Evolutionary conservation across 2,113 vertebrate genomes (phyloP).

Genomic region (Limnothrissa miodon): DNA sequence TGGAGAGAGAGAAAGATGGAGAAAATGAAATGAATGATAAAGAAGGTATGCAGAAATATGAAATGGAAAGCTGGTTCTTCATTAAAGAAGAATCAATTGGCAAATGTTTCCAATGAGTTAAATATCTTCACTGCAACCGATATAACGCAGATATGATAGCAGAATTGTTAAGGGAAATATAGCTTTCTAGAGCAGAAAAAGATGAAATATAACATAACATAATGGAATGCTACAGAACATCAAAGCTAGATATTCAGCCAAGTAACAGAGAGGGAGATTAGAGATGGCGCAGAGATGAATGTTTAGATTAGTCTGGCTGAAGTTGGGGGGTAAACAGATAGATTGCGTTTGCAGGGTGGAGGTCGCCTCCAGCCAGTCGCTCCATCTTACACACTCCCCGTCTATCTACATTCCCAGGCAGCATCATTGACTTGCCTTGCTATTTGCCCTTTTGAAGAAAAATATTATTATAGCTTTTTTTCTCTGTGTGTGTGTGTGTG

Average conservation of each 20-base stretch:
- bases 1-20: background rate
- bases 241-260: background rate
- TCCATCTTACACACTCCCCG: background rate
- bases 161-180: background rate
- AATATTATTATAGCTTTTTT: background rate
- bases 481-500: background rate
- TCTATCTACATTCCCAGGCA: background rate
- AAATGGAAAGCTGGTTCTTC: background rate
- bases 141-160: background rate
- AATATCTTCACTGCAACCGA: background rate
- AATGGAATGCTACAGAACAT: background rate
- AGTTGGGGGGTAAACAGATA: background rate
- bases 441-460: background rate
- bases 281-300: background rate
- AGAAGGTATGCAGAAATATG: rapidly evolving
- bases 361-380: background rate
- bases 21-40: background rate
- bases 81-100: background rate
- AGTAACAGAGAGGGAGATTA: background rate
- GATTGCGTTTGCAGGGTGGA: background rate
- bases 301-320: background rate
- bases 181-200: background rate
- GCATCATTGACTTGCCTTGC: background rate
- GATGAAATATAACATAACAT: background rate
- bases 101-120: background rate